A percentile compares a stretch with the other conserved stretches of the same genome.
phyloP scores from a whole-genome alignment of 2,888 invertebrate genomes.

The Aproaerema taeniolella region DNA sequence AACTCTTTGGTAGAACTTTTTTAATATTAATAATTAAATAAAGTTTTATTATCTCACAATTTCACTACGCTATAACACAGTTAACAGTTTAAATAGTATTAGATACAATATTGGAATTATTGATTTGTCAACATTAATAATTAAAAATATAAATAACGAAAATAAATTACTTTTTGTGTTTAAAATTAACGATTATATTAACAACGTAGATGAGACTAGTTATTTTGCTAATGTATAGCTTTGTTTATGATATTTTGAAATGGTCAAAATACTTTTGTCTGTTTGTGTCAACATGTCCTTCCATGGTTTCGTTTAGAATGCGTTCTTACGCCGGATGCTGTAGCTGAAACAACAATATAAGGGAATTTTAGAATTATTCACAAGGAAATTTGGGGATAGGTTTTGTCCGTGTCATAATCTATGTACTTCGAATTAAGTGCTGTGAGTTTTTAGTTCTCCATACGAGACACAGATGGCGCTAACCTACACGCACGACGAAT shows the following conservation, averaged over 20 bases:
- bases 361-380: too few relatives aligned
- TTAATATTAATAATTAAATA: slow-evolving; percentile 15
- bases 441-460: too few relatives aligned
- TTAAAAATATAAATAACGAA: slow-evolving; percentile 10
- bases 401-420: too few relatives aligned
- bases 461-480: too few relatives aligned
- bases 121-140: slow-evolving; percentile 15
- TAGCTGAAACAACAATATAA: too few relatives aligned
- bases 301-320: slow-evolving; percentile 38
- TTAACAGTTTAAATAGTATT: slow-evolving; percentile 30
- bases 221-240: slow-evolving; percentile 24
- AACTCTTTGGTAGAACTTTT: slow-evolving; percentile 26
- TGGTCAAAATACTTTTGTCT: slow-evolving; percentile 35
- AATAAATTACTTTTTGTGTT: slow-evolving; percentile 13
- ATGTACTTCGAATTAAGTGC: too few relatives aligned
- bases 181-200: slow-evolving; percentile 14
- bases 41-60: slow-evolving; percentile 7
- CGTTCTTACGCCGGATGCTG: too few relatives aligned
- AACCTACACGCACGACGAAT: too few relatives aligned
- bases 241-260: slow-evolving; percentile 36
- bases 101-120: slow-evolving; percentile 40
- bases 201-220: slow-evolving; percentile 28
- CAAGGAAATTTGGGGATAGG: too few relatives aligned
- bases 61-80: slow-evolving; percentile 10
- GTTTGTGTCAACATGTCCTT: slow-evolving; percentile 33